Conservation (phyloP, 2,113 vertebrate species). For the Uropsilus gracilis region DNA sequence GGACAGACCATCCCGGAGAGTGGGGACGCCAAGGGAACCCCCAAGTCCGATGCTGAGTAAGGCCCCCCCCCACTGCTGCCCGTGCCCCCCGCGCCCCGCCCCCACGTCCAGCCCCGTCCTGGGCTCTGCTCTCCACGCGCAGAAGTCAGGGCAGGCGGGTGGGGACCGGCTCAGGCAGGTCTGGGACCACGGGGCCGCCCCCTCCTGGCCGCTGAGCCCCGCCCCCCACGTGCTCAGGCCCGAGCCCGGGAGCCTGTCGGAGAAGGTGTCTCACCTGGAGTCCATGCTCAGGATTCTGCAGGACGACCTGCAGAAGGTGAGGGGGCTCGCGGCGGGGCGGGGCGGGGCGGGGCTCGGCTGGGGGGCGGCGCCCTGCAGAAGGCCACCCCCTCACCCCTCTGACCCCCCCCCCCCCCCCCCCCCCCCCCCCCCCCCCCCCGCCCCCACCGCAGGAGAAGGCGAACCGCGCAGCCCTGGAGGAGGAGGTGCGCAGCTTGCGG, state of each 20-base stretch:
- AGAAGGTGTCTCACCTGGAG: slow-evolving; percentile 94
- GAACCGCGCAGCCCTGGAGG: slow-evolving; percentile 92
- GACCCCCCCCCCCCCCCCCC: neutral
- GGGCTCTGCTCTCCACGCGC: neutral
- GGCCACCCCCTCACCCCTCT: neutral
- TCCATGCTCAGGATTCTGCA: slow-evolving; percentile 92
- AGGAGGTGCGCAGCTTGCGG: slow-evolving; percentile 92
- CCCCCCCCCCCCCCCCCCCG: neutral
- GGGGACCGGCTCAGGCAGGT: neutral
- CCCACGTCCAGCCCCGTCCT: neutral
- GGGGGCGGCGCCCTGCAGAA: neutral
- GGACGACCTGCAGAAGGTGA: slow-evolving; percentile 94
- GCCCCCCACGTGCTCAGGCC: slow-evolving; percentile 50
- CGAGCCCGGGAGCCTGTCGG: slow-evolving; percentile 86
- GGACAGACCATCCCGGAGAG: slow-evolving; percentile 76
- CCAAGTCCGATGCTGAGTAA: slow-evolving; percentile 71
- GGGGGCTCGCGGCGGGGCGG: neutral
- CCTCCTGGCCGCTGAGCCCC: neutral
- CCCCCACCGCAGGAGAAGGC: slow-evolving; percentile 89
- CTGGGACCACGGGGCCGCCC: neutral
- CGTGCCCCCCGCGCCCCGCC: neutral
- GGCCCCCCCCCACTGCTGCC: neutral
- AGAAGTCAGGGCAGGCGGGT: neutral
- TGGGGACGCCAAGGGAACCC: slow-evolving; percentile 53
- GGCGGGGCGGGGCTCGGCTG: neutral